phyloP scores from a whole-genome alignment of 1,140 invertebrate genomes.

The Panagrolaimus sp. region DNA sequence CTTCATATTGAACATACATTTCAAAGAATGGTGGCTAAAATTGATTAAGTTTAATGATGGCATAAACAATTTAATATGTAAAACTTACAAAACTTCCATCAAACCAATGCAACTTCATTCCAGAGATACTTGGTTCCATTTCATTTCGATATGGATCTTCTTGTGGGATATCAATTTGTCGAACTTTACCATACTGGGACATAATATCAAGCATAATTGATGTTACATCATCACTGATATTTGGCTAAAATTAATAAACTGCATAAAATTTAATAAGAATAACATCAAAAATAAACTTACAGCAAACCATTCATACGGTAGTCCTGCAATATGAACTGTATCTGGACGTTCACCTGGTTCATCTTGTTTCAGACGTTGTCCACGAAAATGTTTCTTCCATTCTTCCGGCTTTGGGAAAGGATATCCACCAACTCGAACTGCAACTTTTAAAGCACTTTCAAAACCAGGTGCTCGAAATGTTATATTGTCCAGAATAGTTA shows the following conservation, averaged over 20 bases:
- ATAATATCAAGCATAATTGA: constrained; percentile 9
- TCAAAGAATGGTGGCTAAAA: constrained; percentile 12
- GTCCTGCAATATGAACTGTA: not conserved
- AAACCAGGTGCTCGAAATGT: constrained; percentile 9
- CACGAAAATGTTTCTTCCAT: constrained; percentile 11
- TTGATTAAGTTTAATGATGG: not conserved
- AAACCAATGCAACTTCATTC: constrained; percentile 1
- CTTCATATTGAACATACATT: constrained; percentile 11
- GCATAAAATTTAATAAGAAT: not conserved
- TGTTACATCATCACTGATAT: not conserved
- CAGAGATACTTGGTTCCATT: not conserved
- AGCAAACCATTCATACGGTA: constrained; percentile 10
- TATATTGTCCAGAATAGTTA: constrained; percentile 1
- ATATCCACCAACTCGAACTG: constrained; percentile 5
- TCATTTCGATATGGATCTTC: constrained; percentile 4
- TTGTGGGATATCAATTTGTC: constrained; percentile 12
- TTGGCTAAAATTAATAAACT: not conserved
- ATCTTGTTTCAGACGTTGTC: constrained; percentile 4
- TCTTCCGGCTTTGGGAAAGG: not conserved
- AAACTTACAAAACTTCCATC: constrained; percentile 13
- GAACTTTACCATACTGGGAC: not conserved
- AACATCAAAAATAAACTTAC: not conserved
- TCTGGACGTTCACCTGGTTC: constrained; percentile 11
- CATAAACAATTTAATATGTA: too few relatives aligned
- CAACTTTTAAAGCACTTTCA: not conserved